phyloP scores from a whole-genome alignment of 1,140 invertebrate genomes.

The Odontomachus brunneus region DNA sequence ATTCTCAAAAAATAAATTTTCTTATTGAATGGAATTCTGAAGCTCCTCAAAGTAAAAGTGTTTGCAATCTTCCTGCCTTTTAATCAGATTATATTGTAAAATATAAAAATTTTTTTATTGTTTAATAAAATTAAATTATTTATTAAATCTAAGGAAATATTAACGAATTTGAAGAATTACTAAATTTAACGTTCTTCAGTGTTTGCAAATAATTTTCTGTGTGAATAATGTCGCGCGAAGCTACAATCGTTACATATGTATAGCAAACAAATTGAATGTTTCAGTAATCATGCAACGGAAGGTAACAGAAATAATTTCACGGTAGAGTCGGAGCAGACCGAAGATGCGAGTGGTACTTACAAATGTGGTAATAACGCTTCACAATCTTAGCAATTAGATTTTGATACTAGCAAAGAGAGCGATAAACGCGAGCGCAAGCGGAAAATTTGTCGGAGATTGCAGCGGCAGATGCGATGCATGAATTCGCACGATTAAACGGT shows the following conservation, averaged over 20 bases:
- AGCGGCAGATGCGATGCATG: slow-evolving; percentile 67
- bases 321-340: slow-evolving; percentile 72
- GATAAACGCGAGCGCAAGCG: slow-evolving; percentile 55
- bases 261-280: neutral
- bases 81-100: too few relatives aligned
- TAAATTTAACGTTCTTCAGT: too few relatives aligned
- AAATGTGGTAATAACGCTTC: slow-evolving; percentile 61
- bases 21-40: too few relatives aligned
- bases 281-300: slow-evolving; percentile 65
- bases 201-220: too few relatives aligned
- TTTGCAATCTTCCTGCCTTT: too few relatives aligned
- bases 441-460: slow-evolving; percentile 62
- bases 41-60: too few relatives aligned
- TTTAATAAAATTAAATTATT: too few relatives aligned
- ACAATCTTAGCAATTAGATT: slow-evolving; percentile 77
- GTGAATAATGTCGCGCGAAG: too few relatives aligned
- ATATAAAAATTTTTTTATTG: too few relatives aligned
- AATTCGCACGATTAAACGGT: slow-evolving; percentile 46
- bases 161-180: too few relatives aligned
- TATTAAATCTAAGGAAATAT: too few relatives aligned
- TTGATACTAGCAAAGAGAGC: slow-evolving; percentile 48
- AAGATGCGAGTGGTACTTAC: slow-evolving; percentile 57
- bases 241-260: neutral
- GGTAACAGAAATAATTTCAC: slow-evolving; percentile 66
- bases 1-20: too few relatives aligned